Base-by-base conservation (phyloP, 2,113 vertebrate genomes). In the Coregonus clupeaformis region DNA sequence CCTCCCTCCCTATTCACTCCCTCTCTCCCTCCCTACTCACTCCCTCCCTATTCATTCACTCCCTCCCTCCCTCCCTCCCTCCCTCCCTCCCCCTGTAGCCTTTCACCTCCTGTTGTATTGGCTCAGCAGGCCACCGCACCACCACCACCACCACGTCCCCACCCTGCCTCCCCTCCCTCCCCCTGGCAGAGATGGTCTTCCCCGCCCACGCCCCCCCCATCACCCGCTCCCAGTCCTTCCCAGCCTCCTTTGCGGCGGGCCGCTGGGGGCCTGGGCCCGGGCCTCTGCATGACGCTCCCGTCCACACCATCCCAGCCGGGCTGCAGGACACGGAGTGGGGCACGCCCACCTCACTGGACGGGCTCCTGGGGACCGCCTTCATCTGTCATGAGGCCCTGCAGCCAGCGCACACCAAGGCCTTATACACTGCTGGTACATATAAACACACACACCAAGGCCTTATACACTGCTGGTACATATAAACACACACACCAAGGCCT, bases 31-130 rank as follows among this genome's bases (percentile, higher is more conserved):
- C 12, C 13, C 4, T 65, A 1, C 13, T 25, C 62, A 13, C 13
- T 82, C 55, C 36, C 20, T 29, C 1, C 45, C n/a, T n/a, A n/a
- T n/a, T n/a, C n/a, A n/a, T n/a, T 9, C 63, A 1, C 30, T 12
- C 30, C 25, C 22, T 27, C 16, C 71, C n/a, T n/a, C 3, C 22
- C 29, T n/a, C n/a, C n/a, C n/a, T n/a, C n/a, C n/a, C n/a, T n/a
- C n/a, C n/a, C n/a, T n/a, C n/a, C n/a, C 20, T 18, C 14, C 18
- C 11, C 49, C 62, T 49, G 16, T 79, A 99, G 98, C 94, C 97
- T 74, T 98, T 98, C 87, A 97, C 96, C 6, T 99, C 96, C 80
- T 99, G 97, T 92, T 98, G 97, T 84, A 99, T 99, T 0, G 97
- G 98, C 67, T 98, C 96, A 0, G 97, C 98, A 0, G 98, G 98